These are phyloP conservation scores for Pelochelys cantorii DNA, from an alignment of 2,797 vertebrate genomes.

Conservation along the genomic window DNA sequence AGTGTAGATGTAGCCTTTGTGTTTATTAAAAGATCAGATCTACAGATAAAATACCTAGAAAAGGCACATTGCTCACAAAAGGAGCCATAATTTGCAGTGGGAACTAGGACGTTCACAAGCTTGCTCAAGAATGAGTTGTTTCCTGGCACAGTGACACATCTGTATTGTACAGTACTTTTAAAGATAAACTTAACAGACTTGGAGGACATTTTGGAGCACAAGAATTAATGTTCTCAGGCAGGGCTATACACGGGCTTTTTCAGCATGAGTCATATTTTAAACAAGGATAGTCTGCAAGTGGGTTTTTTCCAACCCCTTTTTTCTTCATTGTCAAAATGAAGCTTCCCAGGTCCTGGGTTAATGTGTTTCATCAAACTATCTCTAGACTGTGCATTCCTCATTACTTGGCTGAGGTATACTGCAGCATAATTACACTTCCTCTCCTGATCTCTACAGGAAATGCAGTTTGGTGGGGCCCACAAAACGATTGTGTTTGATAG, in stretches of 20 bases:
- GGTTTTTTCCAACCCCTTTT: neutral
- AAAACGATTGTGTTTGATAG: neutral
- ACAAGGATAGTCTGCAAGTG: slow-evolving; percentile 24
- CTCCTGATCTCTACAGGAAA: slow-evolving; percentile 8
- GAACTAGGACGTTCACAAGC: slow-evolving; percentile 17
- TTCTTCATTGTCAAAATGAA: neutral
- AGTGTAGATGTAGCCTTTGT: too few relatives aligned
- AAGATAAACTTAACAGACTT: slow-evolving; percentile 36
- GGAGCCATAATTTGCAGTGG: neutral
- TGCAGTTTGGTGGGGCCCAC: slow-evolving; percentile 2
- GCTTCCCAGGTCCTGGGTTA: slow-evolving; percentile 31
- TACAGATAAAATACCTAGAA: slow-evolving; percentile 22
- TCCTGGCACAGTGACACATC: neutral
- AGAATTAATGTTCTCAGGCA: slow-evolving; percentile 34
- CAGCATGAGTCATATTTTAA: slow-evolving; percentile 26
- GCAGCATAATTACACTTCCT: neutral
- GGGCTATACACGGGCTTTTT: slow-evolving; percentile 9
- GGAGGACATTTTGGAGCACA: neutral
- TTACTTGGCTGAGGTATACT: neutral
- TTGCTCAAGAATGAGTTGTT: neutral
- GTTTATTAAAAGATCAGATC: too few relatives aligned
- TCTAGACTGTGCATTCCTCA: neutral
- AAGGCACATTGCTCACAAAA: slow-evolving; percentile 24
- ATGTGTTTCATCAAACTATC: slow-evolving; percentile 44
- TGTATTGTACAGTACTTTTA: slow-evolving; percentile 4